These are phyloP conservation scores for Cranoglanis bouderius DNA, from an alignment of 2,113 vertebrate genomes.

Conservation along the genomic window DNA sequence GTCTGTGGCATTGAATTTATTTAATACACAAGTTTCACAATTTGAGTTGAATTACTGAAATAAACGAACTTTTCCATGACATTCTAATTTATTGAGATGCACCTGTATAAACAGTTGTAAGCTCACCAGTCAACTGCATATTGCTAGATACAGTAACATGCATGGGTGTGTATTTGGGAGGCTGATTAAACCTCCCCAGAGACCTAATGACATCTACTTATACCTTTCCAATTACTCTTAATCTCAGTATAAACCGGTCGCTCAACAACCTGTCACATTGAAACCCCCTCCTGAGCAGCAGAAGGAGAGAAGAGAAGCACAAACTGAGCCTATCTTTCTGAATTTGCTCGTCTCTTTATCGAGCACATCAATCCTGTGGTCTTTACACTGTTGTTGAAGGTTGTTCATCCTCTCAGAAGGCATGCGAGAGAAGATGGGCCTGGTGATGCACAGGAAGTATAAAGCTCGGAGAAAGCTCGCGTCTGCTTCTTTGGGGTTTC, in stretches of 20 bases:
- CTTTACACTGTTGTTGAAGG: not conserved
- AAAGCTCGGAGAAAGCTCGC: slow-evolving; percentile 17
- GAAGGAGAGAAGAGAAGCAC: not conserved
- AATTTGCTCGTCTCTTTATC: slow-evolving; percentile 17
- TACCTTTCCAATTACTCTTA: not conserved
- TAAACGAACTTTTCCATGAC: no score
- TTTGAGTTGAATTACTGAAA: no score
- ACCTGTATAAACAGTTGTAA: not conserved
- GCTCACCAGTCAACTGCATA: not conserved
- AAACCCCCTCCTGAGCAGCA: not conserved
- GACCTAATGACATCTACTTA: not conserved
- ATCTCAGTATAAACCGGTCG: not conserved
- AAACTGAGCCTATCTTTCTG: slow-evolving; percentile 31
- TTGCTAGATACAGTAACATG: not conserved
- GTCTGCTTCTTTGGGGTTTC: slow-evolving; percentile 67
- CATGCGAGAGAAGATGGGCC: slow-evolving; percentile 52
- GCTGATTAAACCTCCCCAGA: not conserved
- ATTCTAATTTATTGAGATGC: no score
- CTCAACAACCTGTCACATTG: not conserved
- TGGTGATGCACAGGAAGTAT: slow-evolving; percentile 11
- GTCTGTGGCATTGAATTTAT: no score
- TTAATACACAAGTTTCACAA: no score
- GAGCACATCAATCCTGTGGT: not conserved
- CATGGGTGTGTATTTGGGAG: not conserved
- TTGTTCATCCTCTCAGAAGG: not conserved